phyloP scores from a whole-genome alignment of 1,140 invertebrate genomes.

The Periplaneta americana region DNA sequence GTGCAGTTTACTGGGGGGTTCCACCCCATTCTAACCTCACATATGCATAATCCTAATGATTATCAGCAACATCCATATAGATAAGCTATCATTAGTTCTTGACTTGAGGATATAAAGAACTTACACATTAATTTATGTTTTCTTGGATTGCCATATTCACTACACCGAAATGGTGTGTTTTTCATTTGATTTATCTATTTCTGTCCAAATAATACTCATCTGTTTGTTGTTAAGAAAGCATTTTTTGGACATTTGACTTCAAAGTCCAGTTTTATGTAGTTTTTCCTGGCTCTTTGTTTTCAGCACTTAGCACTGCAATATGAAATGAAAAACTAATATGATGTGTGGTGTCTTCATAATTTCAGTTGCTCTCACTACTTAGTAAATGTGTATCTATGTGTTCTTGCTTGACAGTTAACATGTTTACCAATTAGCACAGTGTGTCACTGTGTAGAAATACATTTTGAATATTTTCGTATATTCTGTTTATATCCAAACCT shows the following conservation, averaged over 20 bases:
- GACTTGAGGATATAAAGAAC: background rate
- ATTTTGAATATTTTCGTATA: too few species aligned
- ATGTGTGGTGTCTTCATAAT: background rate
- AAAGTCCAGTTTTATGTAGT: background rate
- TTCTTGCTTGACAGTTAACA: too few species aligned
- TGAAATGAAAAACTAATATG: background rate
- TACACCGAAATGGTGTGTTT: background rate
- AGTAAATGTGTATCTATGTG: too few species aligned
- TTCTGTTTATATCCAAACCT: too few species aligned
- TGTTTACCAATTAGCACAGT: too few species aligned
- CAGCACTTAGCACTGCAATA: background rate
- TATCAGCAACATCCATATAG: background rate
- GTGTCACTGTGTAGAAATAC: too few species aligned
- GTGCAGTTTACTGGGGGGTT: conserved; percentile 6
- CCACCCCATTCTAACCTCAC: background rate
- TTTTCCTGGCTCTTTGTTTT: background rate
- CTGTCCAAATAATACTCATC: too few species aligned
- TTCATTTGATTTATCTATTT: too few species aligned
- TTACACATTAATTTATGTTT: background rate
- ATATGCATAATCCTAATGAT: background rate
- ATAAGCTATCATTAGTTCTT: background rate
- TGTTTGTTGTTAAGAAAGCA: too few species aligned
- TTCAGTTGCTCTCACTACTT: too few species aligned
- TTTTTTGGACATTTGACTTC: too few species aligned
- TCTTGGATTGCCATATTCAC: background rate